Conservation (phyloP, 2,888 invertebrate species). For the Craniophora ligustri region DNA sequence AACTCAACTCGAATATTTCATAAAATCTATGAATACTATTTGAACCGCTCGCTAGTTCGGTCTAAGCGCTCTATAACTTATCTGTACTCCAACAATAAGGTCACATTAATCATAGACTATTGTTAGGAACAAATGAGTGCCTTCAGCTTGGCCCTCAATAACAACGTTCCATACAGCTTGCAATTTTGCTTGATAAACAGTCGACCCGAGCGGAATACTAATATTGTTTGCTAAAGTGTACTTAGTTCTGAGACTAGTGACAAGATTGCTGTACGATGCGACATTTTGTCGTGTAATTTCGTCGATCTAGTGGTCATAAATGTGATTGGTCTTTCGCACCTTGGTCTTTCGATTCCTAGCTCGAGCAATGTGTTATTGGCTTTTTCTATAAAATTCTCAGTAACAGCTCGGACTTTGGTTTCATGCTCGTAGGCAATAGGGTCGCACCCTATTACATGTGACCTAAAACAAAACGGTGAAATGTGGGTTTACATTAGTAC, state of each 20-base stretch:
- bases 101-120: constrained; percentile 45
- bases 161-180: constrained; percentile 40
- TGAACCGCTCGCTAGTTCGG: neutral
- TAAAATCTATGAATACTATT: neutral
- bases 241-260: constrained; percentile 30
- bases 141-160: constrained; percentile 39
- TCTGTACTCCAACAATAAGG: constrained; percentile 19
- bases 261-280: constrained; percentile 4
- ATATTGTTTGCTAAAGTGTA: constrained; percentile 32
- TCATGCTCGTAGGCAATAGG: no score
- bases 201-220: constrained; percentile 40
- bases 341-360: no score
- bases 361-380: no score
- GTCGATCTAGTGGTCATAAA: no score
- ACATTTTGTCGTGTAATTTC: no score
- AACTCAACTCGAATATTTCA: neutral
- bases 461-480: no score
- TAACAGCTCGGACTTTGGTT: no score
- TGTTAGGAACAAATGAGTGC: constrained; percentile 48
- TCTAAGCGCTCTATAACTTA: constrained; percentile 17
- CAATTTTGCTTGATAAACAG: constrained; percentile 53
- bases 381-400: no score
- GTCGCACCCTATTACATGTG: no score
- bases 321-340: no score
- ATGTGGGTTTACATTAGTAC: no score